phyloP scores from a whole-genome alignment of 2,888 invertebrate species.

The Uropetala carovei region DNA sequence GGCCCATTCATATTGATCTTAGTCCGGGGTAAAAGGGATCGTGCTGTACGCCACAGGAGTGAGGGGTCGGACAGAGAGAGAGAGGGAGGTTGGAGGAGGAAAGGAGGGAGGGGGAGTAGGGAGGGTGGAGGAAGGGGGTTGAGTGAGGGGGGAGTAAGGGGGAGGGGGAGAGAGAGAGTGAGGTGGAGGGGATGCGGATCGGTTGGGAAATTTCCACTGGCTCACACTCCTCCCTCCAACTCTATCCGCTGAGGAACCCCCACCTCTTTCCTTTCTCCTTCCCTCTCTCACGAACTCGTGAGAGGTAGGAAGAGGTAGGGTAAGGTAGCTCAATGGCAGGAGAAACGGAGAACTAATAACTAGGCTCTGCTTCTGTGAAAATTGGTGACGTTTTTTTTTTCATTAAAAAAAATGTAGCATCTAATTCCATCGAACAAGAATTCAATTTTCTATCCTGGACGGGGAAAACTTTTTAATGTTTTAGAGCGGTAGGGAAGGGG shows the following conservation, averaged over 20 bases:
- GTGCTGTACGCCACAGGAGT: neutral
- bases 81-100: neutral
- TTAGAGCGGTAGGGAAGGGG: no score
- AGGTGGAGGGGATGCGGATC: neutral
- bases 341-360: no score
- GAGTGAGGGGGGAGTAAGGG: neutral
- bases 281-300: neutral
- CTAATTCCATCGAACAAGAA: no score
- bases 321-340: no score
- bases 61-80: neutral
- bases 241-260: neutral
- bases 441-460: no score
- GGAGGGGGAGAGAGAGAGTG: neutral
- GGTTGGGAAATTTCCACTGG: constrained; percentile 61
- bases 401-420: no score
- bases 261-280: no score
- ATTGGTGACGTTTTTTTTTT: no score
- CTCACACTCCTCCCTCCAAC: constrained; percentile 30
- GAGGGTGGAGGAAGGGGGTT: neutral
- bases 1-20: constrained; percentile 52
- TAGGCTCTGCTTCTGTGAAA: no score
- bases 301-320: no score
- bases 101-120: neutral
- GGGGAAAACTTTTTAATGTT: no score
- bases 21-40: constrained; percentile 37